phyloP scores from a whole-genome alignment of 1,140 invertebrate genomes.

The Laupala kohalensis region DNA sequence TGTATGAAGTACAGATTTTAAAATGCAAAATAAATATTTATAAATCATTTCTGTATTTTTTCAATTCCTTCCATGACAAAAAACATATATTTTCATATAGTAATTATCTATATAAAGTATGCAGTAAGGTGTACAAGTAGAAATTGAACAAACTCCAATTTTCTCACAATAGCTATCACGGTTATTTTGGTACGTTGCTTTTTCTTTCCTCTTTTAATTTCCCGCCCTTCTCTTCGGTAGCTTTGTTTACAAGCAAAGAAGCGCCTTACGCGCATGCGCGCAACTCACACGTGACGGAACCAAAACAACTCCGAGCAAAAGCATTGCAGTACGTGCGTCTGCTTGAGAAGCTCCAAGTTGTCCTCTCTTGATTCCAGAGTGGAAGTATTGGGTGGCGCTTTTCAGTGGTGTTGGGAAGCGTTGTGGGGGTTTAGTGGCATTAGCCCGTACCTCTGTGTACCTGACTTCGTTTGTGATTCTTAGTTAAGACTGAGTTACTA shows the following conservation, averaged over 20 bases:
- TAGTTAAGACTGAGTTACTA: constrained; percentile 9
- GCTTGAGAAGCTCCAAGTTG: not conserved
- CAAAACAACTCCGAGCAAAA: not conserved
- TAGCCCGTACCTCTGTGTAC: constrained; percentile 1
- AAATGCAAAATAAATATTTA: not conserved
- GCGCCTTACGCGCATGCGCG: constrained; percentile 2
- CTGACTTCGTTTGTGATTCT: constrained; percentile 5
- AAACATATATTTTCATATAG: no score
- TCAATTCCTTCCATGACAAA: no score
- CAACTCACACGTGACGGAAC: not conserved
- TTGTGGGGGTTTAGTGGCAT: not conserved
- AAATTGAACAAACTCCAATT: no score
- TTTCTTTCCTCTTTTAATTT: no score
- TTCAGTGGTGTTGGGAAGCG: not conserved
- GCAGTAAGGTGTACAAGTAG: no score
- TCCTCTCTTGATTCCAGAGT: not conserved
- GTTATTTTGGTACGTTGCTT: no score
- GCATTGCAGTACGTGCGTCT: not conserved
- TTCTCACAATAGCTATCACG: no score
- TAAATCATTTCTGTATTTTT: not conserved
- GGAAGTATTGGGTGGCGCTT: not conserved
- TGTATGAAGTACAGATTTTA: not conserved
- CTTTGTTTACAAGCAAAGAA: constrained; percentile 5
- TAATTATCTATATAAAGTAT: no score
- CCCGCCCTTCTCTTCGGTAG: not conserved